Conservation (phyloP, 2,113 vertebrate genomes). For the Polypterus senegalus region DNA sequence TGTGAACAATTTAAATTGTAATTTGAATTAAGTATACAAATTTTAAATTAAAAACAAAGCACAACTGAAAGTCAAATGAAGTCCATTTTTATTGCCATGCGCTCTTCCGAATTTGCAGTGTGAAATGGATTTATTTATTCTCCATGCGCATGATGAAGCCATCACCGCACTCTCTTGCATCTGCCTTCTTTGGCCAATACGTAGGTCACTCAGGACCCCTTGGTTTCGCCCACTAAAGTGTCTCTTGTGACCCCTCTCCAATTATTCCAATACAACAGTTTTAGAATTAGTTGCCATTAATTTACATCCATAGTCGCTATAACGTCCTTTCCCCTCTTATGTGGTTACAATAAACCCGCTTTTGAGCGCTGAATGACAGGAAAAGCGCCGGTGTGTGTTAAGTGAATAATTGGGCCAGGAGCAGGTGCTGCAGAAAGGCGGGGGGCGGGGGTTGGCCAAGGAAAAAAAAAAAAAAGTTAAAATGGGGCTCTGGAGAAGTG, state of each 20-base stretch:
- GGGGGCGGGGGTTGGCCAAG: constrained; percentile 3
- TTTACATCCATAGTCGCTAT: constrained; percentile 30
- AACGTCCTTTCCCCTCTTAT: constrained; percentile 32
- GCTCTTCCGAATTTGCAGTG: too few relatives aligned
- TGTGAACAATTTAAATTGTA: not conserved
- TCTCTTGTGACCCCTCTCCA: constrained; percentile 22
- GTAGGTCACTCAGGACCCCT: constrained; percentile 11
- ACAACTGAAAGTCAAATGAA: constrained; percentile 1
- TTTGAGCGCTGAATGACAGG: constrained; percentile 31
- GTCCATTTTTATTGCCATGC: not conserved
- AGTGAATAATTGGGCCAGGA: constrained; percentile 47
- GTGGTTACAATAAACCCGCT: constrained; percentile 29
- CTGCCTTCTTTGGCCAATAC: too few relatives aligned
- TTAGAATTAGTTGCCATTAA: constrained; percentile 35
- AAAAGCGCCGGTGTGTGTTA: constrained; percentile 37
- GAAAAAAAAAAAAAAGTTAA: constrained; percentile 18
- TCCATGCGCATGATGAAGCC: too few relatives aligned
- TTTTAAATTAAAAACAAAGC: not conserved
- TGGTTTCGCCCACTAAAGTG: constrained; percentile 20
- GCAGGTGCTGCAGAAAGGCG: constrained; percentile 42
- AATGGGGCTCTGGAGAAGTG: constrained; percentile 28
- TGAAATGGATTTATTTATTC: too few relatives aligned
- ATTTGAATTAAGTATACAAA: not conserved
- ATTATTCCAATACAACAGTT: constrained; percentile 30
- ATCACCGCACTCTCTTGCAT: too few relatives aligned